Evolutionary conservation across 2,797 vertebrate species (phyloP).

Genomic region (Danionella dracula): DNA sequence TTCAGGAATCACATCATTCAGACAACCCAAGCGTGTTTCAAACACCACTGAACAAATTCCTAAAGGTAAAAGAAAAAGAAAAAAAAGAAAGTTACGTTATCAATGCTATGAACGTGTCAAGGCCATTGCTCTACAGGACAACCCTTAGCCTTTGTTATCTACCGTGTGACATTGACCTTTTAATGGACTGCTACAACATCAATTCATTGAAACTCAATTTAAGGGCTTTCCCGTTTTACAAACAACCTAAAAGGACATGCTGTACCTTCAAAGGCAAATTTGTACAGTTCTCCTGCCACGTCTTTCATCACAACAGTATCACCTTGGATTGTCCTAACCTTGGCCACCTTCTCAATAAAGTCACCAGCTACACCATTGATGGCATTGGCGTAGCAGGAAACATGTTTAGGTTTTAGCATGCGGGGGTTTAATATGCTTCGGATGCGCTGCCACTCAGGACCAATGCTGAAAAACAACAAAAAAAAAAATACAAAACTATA

Average conservation of each 20-base stretch:
- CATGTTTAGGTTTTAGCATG: conserved; percentile 75
- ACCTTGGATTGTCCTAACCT: conserved; percentile 55
- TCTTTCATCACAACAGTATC: conserved; percentile 61
- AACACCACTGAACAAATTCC: conserved; percentile 72
- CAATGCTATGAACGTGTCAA: background rate
- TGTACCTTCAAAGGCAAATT: conserved; percentile 78
- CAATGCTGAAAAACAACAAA: conserved; percentile 56
- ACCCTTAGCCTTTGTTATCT: background rate
- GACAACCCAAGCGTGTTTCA: conserved; percentile 72
- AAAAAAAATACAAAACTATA: too few relatives aligned
- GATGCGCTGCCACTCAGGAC: conserved; percentile 67
- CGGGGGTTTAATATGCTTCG: conserved; percentile 73
- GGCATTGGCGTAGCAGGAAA: conserved; percentile 59
- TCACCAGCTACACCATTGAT: conserved; percentile 72
- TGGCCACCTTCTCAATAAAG: conserved; percentile 62
- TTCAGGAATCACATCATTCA: conserved; percentile 63
- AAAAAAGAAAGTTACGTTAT: background rate
- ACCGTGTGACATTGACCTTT: background rate
- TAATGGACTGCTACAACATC: background rate
- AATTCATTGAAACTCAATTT: background rate
- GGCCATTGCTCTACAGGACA: background rate
- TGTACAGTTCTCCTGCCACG: conserved; percentile 72
- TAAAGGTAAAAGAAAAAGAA: conserved; percentile 34
- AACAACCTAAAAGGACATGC: background rate
- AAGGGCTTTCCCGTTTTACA: too few relatives aligned